Evolutionary conservation across 2,888 invertebrate genomes (phyloP).

Genomic region (Timema podura): DNA sequence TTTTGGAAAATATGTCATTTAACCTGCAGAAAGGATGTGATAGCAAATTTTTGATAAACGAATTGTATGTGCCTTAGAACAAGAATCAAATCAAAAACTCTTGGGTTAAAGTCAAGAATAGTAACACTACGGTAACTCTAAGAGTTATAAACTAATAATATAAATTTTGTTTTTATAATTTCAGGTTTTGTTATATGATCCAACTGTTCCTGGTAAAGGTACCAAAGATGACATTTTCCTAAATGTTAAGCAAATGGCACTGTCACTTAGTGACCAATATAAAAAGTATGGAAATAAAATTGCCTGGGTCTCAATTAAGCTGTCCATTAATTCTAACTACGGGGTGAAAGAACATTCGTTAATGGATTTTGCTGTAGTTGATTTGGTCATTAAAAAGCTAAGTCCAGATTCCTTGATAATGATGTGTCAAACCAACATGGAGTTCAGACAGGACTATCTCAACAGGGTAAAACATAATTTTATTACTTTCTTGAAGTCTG

Average conservation of each 20-base stretch:
- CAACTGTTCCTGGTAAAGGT: conserved; percentile 60
- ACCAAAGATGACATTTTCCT: conserved; percentile 54
- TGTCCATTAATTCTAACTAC: no score
- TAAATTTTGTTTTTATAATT: conserved; percentile 25
- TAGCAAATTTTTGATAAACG: no score
- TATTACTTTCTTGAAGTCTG: no score
- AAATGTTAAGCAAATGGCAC: conserved; percentile 59
- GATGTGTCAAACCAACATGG: conserved; percentile 61
- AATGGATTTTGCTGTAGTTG: conserved; percentile 57
- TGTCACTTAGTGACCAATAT: conserved; percentile 60
- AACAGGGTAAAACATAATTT: conserved; percentile 85
- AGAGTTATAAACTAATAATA: no score
- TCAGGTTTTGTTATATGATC: conserved; percentile 62
- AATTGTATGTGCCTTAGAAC: no score
- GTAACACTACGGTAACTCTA: no score
- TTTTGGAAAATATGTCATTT: no score
- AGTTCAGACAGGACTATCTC: conserved; percentile 77
- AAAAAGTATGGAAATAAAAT: conserved; percentile 64
- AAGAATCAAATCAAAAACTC: no score
- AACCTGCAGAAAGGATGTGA: no score
- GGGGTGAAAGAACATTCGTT: no score
- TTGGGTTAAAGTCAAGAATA: no score
- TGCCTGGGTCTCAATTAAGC: conserved; percentile 65
- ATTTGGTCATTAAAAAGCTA: conserved; percentile 65
- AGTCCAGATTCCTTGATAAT: conserved; percentile 69